phyloP scores from a whole-genome alignment of 2,797 vertebrate genomes.

The Chelonia mydas region DNA sequence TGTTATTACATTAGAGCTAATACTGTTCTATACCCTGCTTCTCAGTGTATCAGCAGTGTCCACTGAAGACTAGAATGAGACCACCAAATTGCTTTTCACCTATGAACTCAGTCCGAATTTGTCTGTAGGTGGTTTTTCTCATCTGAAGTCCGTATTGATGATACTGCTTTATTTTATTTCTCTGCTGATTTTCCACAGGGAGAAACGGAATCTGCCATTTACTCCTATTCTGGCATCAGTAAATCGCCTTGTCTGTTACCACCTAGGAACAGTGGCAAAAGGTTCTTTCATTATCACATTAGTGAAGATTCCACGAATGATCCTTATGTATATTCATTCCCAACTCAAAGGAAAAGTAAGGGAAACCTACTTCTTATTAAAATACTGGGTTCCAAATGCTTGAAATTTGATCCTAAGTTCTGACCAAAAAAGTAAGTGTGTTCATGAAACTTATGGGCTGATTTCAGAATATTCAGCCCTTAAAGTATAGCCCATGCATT shows the following conservation, averaged over 20 bases:
- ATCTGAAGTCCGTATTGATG: not conserved
- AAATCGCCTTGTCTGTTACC: conserved; percentile 92
- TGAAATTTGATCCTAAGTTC: not conserved
- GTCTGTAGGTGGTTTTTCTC: not conserved
- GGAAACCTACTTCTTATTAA: not conserved
- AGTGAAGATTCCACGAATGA: conserved; percentile 95
- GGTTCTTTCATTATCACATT: conserved; percentile 98
- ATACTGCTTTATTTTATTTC: conserved; percentile 10
- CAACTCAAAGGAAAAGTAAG: conserved; percentile 98
- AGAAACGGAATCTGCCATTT: conserved; percentile 93
- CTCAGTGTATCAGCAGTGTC: not conserved
- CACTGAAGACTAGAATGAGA: not conserved
- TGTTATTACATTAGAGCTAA: not conserved
- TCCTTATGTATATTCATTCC: conserved; percentile 97
- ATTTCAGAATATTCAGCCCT: conserved; percentile 15
- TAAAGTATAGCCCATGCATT: not conserved
- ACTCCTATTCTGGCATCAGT: conserved; percentile 96
- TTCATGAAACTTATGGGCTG: not conserved
- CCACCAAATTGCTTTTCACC: not conserved
- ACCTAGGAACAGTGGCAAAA: conserved; percentile 96
- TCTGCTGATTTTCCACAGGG: conserved; percentile 81
- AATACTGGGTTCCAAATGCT: not conserved
- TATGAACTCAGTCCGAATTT: not conserved
- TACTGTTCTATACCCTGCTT: not conserved
- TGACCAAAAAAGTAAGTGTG: not conserved